phyloP scores from a whole-genome alignment of 2,797 vertebrate species.

The Syngnathus acus region DNA sequence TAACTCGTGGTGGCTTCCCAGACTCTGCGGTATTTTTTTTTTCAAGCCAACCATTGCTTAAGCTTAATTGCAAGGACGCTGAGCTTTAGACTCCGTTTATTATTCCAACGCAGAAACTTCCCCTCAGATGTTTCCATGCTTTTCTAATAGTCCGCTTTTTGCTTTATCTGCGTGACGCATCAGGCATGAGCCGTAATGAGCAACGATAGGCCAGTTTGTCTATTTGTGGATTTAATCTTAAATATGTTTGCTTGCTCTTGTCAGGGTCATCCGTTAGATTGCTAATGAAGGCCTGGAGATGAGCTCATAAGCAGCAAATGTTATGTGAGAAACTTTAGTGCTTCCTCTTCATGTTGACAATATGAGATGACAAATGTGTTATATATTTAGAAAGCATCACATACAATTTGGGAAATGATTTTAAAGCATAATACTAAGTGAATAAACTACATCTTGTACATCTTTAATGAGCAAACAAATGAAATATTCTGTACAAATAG shows the following conservation, averaged over 20 bases:
- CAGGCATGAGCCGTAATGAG: neutral
- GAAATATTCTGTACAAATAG: neutral
- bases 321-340: conserved; percentile 24
- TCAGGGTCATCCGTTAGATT: conserved; percentile 15
- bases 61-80: conserved; percentile 49
- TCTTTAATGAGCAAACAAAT: neutral
- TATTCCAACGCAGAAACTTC: conserved; percentile 41
- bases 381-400: conserved; percentile 1
- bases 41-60: conserved; percentile 45
- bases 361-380: conserved; percentile 11
- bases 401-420: neutral
- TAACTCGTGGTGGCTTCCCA: conserved; percentile 31
- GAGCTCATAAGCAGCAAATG: conserved; percentile 18
- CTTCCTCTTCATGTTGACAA: conserved; percentile 31
- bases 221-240: conserved; percentile 18
- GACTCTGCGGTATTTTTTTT: conserved; percentile 37
- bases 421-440: neutral
- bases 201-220: conserved; percentile 10
- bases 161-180: conserved; percentile 7
- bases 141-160: neutral
- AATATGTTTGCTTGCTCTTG: conserved; percentile 11
- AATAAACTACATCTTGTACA: neutral
- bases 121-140: conserved; percentile 16
- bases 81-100: conserved; percentile 52
- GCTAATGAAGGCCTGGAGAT: conserved; percentile 26